Percentiles rank a stretch among this genome's conserved stretches.
These are phyloP conservation scores for Sapajus apella DNA, from an alignment of 2,113 vertebrate species.

Conservation along the genomic window DNA sequence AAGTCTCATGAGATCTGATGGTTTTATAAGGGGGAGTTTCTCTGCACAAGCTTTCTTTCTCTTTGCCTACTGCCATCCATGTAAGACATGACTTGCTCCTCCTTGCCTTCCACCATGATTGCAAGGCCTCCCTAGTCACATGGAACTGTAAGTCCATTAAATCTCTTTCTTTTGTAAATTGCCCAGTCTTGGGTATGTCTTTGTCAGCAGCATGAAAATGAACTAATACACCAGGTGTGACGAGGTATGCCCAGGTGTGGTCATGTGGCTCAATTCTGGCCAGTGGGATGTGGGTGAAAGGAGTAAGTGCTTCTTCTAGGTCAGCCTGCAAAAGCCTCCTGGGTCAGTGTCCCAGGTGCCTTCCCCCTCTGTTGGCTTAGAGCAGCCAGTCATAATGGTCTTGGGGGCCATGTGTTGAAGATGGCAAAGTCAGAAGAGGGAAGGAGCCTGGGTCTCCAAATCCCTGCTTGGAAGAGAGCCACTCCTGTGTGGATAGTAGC, in stretches of 20 bases:
- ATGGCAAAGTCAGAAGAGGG: neutral
- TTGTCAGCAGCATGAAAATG: too few relatives aligned
- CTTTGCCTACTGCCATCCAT: too few relatives aligned
- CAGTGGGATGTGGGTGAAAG: neutral
- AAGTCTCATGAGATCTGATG: too few relatives aligned
- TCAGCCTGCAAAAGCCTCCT: neutral
- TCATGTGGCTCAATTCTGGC: neutral
- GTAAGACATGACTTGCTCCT: too few relatives aligned
- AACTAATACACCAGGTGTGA: neutral
- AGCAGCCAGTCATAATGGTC: neutral
- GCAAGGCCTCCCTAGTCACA: too few relatives aligned
- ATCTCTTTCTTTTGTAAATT: too few relatives aligned
- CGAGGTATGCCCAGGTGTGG: neutral
- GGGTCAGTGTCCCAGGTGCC: neutral
- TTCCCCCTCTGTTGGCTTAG: neutral
- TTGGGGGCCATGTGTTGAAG: neutral
- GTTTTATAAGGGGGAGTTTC: too few relatives aligned
- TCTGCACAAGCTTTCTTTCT: too few relatives aligned
- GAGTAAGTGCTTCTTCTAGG: neutral
- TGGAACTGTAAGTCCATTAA: too few relatives aligned
- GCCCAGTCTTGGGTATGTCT: too few relatives aligned
- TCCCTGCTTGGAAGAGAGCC: neutral
- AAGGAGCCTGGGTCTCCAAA: neutral
- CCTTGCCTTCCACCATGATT: too few relatives aligned
- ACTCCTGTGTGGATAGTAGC: neutral